Base-by-base conservation (phyloP, 2,113 vertebrate species). In the Leptodactylus fuscus region DNA sequence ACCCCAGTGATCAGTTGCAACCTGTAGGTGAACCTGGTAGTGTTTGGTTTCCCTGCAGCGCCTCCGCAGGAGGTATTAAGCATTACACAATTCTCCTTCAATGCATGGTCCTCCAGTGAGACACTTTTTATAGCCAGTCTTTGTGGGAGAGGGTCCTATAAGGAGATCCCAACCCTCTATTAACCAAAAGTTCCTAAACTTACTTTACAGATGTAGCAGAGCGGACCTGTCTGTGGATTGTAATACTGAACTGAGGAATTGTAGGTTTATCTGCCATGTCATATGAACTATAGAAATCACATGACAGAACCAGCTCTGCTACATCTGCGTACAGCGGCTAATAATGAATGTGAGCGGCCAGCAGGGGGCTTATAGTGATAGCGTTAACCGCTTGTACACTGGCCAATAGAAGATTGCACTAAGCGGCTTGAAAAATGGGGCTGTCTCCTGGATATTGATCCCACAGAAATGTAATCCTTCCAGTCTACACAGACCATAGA, bases 401-500 rank as follows among this genome's bases (percentile, higher is more conserved):
- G 62, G 29, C 62, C 62, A 67, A 34, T 8, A 34, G 15, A 67
- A 67, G 62, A 67, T 67, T 67, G 29, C 29, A 67, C 62, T 67
- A 67, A 67, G 29, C 62, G 62, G 62, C 62, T 34, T 67, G 62
- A 67, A 67, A 36, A 67, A 67, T 67, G 62, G 29, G 7, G 11
- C 62, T 67, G 62, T 67, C 62, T 67, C 15, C 9, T 15, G 15
- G 62, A 67, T 67, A 67, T 67, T 67, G 62, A 67, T 67, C 62
- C 62, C 29, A 8, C 5, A 67, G 62, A 67, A 65, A 67, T 67
- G 62, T 67, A 67, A 67, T 67, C 29, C 62, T 67, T 67, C 62
- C 62, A 67, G 62, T 67, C 62, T 67, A 22, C 62, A 18, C 62
- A 34, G 62, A 67, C 29, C 29, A 34, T 16, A 34, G 62, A 67